These are phyloP conservation scores for Proterorhinus semilunaris DNA, from an alignment of 2,113 vertebrate species.

Conservation along the genomic window DNA sequence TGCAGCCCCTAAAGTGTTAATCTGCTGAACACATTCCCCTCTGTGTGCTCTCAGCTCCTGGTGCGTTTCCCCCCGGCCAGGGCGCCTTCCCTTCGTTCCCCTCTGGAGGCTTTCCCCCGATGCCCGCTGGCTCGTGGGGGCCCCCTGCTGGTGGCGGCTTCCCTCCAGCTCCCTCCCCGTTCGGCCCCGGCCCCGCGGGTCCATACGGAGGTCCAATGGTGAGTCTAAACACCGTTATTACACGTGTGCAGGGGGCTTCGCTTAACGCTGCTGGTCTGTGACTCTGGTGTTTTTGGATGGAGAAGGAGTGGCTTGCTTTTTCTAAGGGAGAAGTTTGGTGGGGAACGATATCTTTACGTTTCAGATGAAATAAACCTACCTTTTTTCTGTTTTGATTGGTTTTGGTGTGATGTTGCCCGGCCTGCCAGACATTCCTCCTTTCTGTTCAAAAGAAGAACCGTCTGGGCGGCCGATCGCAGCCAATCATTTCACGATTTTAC, in stretches of 20 bases:
- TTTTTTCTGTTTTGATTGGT: background rate
- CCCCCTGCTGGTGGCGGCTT: conserved; percentile 63
- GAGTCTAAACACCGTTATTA: conserved; percentile 46
- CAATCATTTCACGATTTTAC: too few relatives aligned
- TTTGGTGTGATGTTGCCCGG: background rate
- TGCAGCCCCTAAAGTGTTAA: background rate
- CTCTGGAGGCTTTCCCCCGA: conserved; percentile 69
- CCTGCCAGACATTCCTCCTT: too few relatives aligned
- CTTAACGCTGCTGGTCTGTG: conserved; percentile 19
- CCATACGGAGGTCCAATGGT: conserved; percentile 77
- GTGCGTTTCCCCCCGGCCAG: conserved; percentile 64
- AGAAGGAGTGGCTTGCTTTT: background rate
- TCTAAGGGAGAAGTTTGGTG: background rate
- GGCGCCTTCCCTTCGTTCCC: conserved; percentile 65
- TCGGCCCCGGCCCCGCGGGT: conserved; percentile 55
- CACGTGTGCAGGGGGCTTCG: conserved; percentile 10
- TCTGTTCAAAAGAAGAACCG: too few relatives aligned
- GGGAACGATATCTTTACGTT: background rate
- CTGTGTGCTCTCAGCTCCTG: conserved; percentile 24
- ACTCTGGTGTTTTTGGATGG: conserved; percentile 4
- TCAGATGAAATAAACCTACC: too few relatives aligned
- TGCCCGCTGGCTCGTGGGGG: conserved; percentile 77
- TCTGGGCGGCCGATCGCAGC: too few relatives aligned
- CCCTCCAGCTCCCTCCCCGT: conserved; percentile 67
- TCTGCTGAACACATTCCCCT: background rate